Evolutionary conservation across 2,888 invertebrate species (phyloP).

Genomic region (Caenorhabditis japonica): DNA sequence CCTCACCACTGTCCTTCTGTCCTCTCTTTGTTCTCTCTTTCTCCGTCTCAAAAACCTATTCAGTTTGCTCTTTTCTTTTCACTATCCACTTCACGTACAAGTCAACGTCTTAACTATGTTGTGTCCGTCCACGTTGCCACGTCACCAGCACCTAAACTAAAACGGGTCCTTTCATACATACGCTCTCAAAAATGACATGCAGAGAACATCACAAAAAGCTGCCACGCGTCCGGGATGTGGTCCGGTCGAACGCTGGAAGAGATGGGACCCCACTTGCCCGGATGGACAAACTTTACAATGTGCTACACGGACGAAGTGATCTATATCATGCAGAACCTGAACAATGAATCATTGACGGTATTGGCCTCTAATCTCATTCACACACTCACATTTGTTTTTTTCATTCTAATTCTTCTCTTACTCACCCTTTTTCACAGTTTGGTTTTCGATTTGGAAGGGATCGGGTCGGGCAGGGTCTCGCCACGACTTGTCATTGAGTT

Average conservation of each 20-base stretch:
- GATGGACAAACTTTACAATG: conserved; percentile 77
- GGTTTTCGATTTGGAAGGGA: not conserved
- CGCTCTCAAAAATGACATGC: conserved; percentile 24
- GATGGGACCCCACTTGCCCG: conserved; percentile 59
- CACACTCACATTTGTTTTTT: too few species aligned
- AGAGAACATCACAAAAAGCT: conserved; percentile 73
- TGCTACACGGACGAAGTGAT: conserved; percentile 75
- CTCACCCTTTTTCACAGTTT: not conserved
- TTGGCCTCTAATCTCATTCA: too few species aligned
- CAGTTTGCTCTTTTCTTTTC: conserved; percentile 14
- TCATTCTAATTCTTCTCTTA: too few species aligned
- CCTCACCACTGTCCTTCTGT: not conserved
- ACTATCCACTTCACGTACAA: not conserved
- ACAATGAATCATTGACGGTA: conserved; percentile 74
- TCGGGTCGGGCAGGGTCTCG: too few species aligned
- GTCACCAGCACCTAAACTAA: too few species aligned
- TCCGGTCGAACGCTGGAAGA: conserved; percentile 64
- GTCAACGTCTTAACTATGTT: conserved; percentile 16
- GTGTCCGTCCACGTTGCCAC: conserved; percentile 22
- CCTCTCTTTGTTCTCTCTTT: conserved; percentile 17
- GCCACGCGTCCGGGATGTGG: conserved; percentile 75
- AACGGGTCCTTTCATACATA: too few species aligned
- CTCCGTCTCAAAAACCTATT: conserved; percentile 21
- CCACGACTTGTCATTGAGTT: too few species aligned
- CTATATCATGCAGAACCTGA: conserved; percentile 74